Conservation (phyloP, 2,113 vertebrate genomes). For the Bubo blakistoni region DNA sequence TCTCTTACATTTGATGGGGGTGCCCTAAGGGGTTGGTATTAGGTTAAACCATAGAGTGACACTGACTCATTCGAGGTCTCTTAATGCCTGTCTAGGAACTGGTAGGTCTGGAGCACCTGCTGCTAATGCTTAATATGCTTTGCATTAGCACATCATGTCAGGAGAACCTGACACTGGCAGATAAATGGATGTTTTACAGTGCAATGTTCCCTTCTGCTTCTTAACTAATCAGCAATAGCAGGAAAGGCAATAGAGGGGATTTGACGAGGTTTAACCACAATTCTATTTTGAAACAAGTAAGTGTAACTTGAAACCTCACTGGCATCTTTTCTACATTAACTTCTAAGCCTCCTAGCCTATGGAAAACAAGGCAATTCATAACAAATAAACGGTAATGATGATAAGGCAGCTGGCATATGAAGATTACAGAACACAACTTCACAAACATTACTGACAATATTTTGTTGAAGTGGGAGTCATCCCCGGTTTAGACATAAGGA, state of each 20-base stretch:
- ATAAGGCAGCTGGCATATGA: background rate
- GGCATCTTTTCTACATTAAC: background rate
- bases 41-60: slow-evolving; percentile 34
- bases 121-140: slow-evolving; percentile 49
- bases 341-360: background rate
- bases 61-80: slow-evolving; percentile 34
- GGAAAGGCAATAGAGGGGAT: slow-evolving; percentile 5
- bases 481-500: background rate
- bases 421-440: slow-evolving; percentile 11
- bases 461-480: background rate
- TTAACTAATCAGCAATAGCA: slow-evolving; percentile 37
- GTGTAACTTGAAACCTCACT: background rate
- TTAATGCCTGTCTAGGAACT: slow-evolving; percentile 42
- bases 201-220: slow-evolving; percentile 29
- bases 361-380: slow-evolving; percentile 2
- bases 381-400: background rate
- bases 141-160: slow-evolving; percentile 52
- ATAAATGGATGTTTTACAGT: slow-evolving; percentile 41
- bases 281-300: slow-evolving; percentile 11
- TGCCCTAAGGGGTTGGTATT: slow-evolving; percentile 8
- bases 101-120: slow-evolving; percentile 39
- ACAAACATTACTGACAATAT: background rate
- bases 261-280: slow-evolving; percentile 25
- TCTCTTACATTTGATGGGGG: background rate
- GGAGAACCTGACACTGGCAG: slow-evolving; percentile 43